Evolutionary conservation across 2,113 vertebrate species (phyloP).

Genomic region (Hiodon tergisus): DNA sequence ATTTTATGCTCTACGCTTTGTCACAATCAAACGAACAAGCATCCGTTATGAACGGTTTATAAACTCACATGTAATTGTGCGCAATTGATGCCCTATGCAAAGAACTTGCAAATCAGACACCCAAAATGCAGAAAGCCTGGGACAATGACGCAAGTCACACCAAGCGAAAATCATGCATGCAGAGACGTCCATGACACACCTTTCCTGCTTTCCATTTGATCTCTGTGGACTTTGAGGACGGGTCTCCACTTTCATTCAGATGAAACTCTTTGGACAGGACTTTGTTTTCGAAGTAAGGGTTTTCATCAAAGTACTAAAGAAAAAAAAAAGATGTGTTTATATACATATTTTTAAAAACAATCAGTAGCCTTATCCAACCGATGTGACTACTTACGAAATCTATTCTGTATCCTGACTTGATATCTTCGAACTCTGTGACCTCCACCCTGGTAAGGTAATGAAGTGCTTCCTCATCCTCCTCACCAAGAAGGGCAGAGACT

Average conservation of each 20-base stretch:
- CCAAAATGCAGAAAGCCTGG: background rate
- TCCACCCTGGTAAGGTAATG: slow-evolving; percentile 89
- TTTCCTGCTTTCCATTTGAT: slow-evolving; percentile 92
- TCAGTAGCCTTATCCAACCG: background rate
- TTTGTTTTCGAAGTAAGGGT: slow-evolving; percentile 91
- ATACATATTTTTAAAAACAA: background rate
- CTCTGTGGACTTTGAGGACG: slow-evolving; percentile 85
- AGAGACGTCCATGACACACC: slow-evolving; percentile 44
- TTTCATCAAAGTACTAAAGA: slow-evolving; percentile 84
- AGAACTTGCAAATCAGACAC: slow-evolving; percentile 8
- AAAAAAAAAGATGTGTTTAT: background rate
- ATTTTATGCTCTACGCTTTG: too few relatives aligned
- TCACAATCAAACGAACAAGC: too few relatives aligned
- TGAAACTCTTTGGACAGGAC: slow-evolving; percentile 89
- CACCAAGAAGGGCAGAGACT: slow-evolving; percentile 86
- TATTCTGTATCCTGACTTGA: slow-evolving; percentile 95
- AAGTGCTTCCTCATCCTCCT: slow-evolving; percentile 85
- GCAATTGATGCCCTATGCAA: background rate
- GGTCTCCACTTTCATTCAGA: slow-evolving; percentile 84
- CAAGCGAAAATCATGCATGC: background rate
- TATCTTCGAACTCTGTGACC: slow-evolving; percentile 90
- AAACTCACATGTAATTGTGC: background rate
- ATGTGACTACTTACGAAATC: slow-evolving; percentile 77
- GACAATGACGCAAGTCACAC: background rate
- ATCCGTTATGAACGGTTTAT: too few relatives aligned